Percentiles rank a stretch among this genome's conserved stretches.
These are phyloP conservation scores for Lamellibrachia luymesi DNA, from an alignment of 1,140 invertebrate genomes.

Conservation along the genomic window DNA sequence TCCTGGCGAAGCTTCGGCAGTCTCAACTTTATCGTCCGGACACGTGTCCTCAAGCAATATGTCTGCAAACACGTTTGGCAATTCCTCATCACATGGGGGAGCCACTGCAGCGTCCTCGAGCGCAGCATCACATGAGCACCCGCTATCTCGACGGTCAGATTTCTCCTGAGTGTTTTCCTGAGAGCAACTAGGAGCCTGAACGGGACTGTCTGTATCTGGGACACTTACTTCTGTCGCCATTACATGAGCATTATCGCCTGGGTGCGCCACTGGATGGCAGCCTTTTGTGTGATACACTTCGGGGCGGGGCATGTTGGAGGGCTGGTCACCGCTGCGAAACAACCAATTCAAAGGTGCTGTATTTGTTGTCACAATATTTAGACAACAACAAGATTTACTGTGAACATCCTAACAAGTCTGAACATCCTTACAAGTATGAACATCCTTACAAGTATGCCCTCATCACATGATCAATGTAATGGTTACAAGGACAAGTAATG, in stretches of 20 bases:
- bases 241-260: background rate
- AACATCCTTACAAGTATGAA: no score
- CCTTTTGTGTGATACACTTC: conserved; percentile 7
- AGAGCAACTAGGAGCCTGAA: background rate
- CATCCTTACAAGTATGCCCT: no score
- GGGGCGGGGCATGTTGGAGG: background rate
- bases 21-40: background rate
- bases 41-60: background rate
- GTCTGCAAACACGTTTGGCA: background rate
- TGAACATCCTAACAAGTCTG: background rate
- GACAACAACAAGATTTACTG: background rate
- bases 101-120: background rate
- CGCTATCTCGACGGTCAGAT: background rate
- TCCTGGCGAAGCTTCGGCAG: background rate
- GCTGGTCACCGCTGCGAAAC: background rate
- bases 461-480: no score
- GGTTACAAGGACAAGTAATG: no score
- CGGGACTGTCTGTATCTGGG: background rate
- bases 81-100: background rate
- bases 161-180: background rate
- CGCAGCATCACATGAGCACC: background rate
- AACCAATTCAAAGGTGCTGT: background rate
- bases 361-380: background rate
- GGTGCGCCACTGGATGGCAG: background rate
- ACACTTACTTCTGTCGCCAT: background rate